A percentile compares a stretch with the other conserved stretches of the same genome.
Evolutionary conservation across 2,797 vertebrate species (phyloP).

Genomic region (Gastrophryne carolinensis): DNA sequence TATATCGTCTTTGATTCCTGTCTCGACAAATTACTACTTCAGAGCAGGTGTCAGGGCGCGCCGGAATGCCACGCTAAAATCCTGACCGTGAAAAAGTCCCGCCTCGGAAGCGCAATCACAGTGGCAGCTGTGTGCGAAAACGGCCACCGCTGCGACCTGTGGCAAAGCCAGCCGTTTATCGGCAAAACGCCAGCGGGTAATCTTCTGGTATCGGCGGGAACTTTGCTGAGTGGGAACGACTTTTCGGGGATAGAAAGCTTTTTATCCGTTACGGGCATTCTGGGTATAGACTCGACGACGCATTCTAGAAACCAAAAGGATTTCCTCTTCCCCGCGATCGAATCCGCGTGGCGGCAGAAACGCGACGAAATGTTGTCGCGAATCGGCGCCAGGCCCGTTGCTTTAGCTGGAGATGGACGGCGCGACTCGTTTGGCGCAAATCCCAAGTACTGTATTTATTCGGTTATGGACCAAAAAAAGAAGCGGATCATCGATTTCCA

Average conservation of each 20-base stretch:
- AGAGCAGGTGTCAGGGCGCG: neutral
- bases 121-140: neutral
- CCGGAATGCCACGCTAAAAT: neutral
- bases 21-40: neutral
- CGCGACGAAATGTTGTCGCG: neutral
- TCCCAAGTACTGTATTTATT: neutral
- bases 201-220: neutral
- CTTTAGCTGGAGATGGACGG: neutral
- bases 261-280: neutral
- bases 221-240: neutral
- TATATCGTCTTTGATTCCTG: neutral
- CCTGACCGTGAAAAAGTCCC: neutral
- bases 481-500: neutral
- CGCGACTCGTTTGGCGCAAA: neutral
- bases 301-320: neutral
- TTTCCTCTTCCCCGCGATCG: neutral
- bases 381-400: neutral
- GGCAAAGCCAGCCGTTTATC: neutral
- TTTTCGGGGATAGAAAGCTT: neutral
- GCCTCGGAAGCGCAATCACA: neutral
- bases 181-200: neutral
- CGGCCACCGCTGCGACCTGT: neutral
- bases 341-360: neutral
- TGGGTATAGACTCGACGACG: neutral
- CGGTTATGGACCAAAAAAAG: neutral